Conservation (phyloP, 2,113 vertebrate genomes). For the Corythornis cristatus region DNA sequence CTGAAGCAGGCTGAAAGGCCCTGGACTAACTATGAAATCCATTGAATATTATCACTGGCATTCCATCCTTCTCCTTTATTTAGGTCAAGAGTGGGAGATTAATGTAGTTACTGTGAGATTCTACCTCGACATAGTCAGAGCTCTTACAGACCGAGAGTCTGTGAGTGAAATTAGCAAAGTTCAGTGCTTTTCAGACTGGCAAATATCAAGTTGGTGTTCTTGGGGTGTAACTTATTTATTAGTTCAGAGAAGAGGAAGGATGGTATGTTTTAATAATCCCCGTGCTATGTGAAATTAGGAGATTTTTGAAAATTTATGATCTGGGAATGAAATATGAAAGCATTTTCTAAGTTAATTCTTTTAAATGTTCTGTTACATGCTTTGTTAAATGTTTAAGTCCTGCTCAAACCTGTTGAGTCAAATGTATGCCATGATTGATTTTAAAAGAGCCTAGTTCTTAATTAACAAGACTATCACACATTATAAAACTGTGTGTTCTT, state of each 20-base stretch:
- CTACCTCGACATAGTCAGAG: slow-evolving; percentile 38
- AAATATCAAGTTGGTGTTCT: not conserved
- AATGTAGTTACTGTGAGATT: slow-evolving; percentile 43
- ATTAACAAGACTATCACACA: not conserved
- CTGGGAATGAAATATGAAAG: not conserved
- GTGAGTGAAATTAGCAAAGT: slow-evolving; percentile 38
- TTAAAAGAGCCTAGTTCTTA: not conserved
- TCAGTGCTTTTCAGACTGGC: not conserved
- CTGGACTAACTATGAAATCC: slow-evolving; percentile 49
- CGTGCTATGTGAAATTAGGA: not conserved
- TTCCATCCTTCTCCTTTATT: slow-evolving; percentile 68
- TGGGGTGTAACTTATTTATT: not conserved
- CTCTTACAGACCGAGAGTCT: not conserved
- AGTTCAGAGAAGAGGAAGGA: not conserved
- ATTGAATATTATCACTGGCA: slow-evolving; percentile 78
- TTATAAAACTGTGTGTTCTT: not conserved
- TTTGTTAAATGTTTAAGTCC: not conserved
- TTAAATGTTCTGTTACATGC: not conserved
- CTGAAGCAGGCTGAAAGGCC: slow-evolving; percentile 65
- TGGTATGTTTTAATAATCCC: not conserved
- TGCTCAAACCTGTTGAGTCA: not conserved
- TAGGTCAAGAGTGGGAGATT: too few species aligned
- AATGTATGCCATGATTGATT: not conserved
- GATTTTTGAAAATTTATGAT: not conserved
- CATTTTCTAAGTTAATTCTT: not conserved